Conservation (phyloP, 1,140 invertebrate genomes). For the Melipona quadrifasciata region DNA sequence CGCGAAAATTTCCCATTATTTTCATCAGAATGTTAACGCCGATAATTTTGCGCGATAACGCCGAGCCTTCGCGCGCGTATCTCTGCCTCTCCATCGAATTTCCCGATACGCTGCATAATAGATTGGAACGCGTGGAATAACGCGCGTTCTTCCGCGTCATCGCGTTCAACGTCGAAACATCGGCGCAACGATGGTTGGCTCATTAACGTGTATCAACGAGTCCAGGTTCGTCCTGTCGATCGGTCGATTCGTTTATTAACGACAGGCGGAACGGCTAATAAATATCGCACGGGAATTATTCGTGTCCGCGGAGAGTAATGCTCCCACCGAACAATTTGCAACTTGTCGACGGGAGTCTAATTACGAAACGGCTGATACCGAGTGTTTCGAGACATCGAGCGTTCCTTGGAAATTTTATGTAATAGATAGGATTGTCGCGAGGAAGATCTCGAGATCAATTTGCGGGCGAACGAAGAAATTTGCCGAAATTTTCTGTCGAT, state of each 20-base stretch:
- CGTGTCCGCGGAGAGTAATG: too few species aligned
- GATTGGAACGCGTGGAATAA: neutral
- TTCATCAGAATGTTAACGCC: neutral
- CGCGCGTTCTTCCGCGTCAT: constrained; percentile 15
- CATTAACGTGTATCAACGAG: neutral
- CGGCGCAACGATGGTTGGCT: neutral
- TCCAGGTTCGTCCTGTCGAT: neutral
- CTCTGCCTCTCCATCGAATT: constrained; percentile 6
- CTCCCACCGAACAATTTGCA: neutral
- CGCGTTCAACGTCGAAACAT: neutral
- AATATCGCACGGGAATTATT: neutral
- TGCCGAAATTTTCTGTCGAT: neutral
- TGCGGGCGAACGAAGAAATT: neutral
- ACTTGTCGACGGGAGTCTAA: too few species aligned
- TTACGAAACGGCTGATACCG: neutral
- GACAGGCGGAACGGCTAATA: neutral
- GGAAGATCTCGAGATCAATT: neutral
- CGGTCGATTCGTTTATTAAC: neutral
- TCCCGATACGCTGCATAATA: neutral
- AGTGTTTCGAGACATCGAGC: neutral
- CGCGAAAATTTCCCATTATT: neutral
- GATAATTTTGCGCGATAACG: constrained; percentile 27
- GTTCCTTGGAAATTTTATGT: neutral
- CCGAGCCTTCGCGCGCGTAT: neutral
- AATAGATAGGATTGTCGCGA: neutral